Base-by-base conservation (phyloP, 2,797 vertebrate species). In the Aldrovandia affinis region DNA sequence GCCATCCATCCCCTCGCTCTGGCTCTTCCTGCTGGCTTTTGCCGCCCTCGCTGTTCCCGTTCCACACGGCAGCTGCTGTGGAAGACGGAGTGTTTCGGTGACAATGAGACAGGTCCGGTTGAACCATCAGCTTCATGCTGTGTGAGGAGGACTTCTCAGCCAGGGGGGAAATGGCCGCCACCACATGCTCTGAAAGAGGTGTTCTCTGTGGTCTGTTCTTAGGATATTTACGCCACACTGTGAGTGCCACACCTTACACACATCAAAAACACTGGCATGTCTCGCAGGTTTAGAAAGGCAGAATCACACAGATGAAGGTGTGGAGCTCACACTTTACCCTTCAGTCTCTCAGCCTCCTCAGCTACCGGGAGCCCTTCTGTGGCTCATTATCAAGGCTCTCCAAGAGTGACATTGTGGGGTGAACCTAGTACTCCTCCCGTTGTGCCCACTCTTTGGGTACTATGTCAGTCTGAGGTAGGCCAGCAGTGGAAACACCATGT, bases 1-100 rank as follows among this genome's bases (percentile, higher is more conserved):
- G 50, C 78, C 77, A 84, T 86, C 83, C 88, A 4, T 89, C 89
- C 86, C 88, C 85, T 52, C 85, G 88, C 88, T 85, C 89, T 85
- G 87, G 82, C 89, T 87, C 89, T 42, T 47, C 54, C 83, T 47
- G 22, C 63, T 70, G 78, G 47, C 59, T 77, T 36, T 75, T 22
- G 50, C 54, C 28, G 25, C 82, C 86, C 87, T 61, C 65, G 3
- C 50, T 10, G 14, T 36, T 50, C 70, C 80, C 18, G 25, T 42
- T 44, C 33, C 78, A 70, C 25, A 0, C 33, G 54, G 65, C 59
- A 47, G 83, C 83, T 77, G 1, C 82, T 63, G 59, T n/a, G 77
- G 77, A 70, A 36, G 59, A 63, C 9, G 28, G 47, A 80, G 33
- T 50, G 44, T 78, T 14, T 50, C 77, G n/a, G 47, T 30, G 78